phyloP scores from a whole-genome alignment of 2,797 vertebrate genomes.

The Lepus oiostolus region DNA sequence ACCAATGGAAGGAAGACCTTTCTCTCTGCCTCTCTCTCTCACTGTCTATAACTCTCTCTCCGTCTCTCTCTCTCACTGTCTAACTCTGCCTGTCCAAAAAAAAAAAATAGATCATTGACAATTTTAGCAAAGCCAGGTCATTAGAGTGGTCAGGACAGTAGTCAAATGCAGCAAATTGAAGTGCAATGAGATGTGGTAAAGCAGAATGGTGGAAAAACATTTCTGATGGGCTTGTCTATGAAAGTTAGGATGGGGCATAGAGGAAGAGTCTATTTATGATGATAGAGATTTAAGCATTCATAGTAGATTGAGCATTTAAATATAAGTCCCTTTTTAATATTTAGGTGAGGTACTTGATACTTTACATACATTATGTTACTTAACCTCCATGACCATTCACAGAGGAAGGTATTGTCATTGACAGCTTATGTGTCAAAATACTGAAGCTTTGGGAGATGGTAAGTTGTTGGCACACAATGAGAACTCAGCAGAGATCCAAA shows the following conservation, averaged over 20 bases:
- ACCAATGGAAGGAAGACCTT: too few species aligned
- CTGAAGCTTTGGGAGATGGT: background rate
- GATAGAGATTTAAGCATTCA: background rate
- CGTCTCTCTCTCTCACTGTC: too few species aligned
- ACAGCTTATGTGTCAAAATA: background rate
- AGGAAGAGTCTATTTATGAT: background rate
- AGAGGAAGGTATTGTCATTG: background rate
- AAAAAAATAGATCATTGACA: background rate
- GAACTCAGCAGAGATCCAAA: background rate
- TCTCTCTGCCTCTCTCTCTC: too few species aligned
- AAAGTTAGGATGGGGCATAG: background rate
- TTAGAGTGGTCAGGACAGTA: background rate
- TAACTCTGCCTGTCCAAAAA: too few species aligned
- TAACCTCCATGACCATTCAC: background rate
- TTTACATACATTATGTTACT: background rate
- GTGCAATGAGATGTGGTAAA: background rate
- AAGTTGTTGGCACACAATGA: background rate
- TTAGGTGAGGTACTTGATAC: background rate
- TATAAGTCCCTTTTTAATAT: background rate
- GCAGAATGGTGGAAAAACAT: background rate
- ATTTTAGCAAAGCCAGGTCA: background rate
- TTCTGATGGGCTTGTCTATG: background rate
- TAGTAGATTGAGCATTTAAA: conserved; percentile 5
- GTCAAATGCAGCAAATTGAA: background rate
- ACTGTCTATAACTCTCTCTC: too few species aligned